Evolutionary conservation across 1,140 invertebrate genomes (phyloP).

Genomic region (Heliconius nattereri): DNA sequence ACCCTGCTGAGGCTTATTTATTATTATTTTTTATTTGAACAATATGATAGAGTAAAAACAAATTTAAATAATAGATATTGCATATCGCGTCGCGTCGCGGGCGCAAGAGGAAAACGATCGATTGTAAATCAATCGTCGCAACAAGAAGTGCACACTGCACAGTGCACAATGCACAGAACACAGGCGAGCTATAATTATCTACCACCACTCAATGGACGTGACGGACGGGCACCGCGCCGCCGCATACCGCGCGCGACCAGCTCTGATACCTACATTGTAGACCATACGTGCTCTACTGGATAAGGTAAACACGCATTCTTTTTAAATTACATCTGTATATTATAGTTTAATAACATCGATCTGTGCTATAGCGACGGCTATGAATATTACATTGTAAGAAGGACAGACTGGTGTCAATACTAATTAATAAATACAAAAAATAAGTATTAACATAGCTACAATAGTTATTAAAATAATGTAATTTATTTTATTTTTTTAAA

Average conservation of each 20-base stretch:
- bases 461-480: background rate
- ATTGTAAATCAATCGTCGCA: constrained; percentile 35
- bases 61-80: background rate
- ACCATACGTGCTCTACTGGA: background rate
- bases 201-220: constrained; percentile 31
- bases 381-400: no score
- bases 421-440: background rate
- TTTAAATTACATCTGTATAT: background rate
- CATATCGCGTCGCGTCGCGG: background rate
- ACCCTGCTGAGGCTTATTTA: no score
- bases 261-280: constrained; percentile 24
- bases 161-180: no score
- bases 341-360: no score
- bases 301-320: constrained; percentile 17
- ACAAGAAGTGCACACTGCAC: background rate
- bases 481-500: background rate
- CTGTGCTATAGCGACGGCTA: no score
- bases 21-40: no score
- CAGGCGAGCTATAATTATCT: constrained; percentile 31
- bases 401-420: no score
- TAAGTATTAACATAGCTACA: background rate
- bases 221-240: constrained; percentile 15
- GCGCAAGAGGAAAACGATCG: constrained; percentile 11
- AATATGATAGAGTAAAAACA: background rate
- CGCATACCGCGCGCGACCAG: constrained; percentile 18